Evolutionary conservation across 2,113 vertebrate species (phyloP), one percentile per base, ranked within the genome.

Genomic region (Elaphurus davidianus): DNA sequence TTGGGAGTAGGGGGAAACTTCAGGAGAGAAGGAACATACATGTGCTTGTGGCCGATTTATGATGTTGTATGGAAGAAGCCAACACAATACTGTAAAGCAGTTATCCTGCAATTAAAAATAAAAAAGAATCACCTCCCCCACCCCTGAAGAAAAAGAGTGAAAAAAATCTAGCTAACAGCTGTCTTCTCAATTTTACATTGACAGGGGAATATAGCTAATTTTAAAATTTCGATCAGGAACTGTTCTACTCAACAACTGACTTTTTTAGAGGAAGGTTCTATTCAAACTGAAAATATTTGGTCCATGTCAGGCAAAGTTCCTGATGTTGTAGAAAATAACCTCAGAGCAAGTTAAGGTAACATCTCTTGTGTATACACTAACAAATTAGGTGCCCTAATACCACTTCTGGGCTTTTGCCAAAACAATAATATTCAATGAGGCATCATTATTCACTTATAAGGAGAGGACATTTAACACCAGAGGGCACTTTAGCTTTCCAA

Each of bases 361-460:
- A 71, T 93, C 76, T 84, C n/a, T 60, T 84, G 36, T 23, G 13
- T 74, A 33, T 43, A 36, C 5, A 82, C n/a, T 93, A 57, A 90
- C 15, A 52, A 87, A 40, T 57, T 90, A 62, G 33, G 43, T 86
- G 60, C 30, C 91, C 28, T 62, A 15, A 52, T 71, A 83, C 43
- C 27, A 87, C 30, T 45, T 19, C n/a, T 78, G 82, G 79, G 28
- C 40, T 96, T 86, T 95, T 90, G 71, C 84, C 94, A 92, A 97
- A 94, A 86, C 74, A 96, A 92, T 92, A 92, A 94, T 94, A 97
- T 94, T 97, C 93, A 97, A 92, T 90, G 81, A 90, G 16, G 85
- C 97, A 92, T 87, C 82, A 60, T 94, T 97, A 96, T 83, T 97
- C 91, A 94, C 55, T 96, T 92, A 90, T 45, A 92, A 62, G 60